Base-by-base conservation (phyloP, 2,113 vertebrate genomes). In the Nycticorax nycticorax region DNA sequence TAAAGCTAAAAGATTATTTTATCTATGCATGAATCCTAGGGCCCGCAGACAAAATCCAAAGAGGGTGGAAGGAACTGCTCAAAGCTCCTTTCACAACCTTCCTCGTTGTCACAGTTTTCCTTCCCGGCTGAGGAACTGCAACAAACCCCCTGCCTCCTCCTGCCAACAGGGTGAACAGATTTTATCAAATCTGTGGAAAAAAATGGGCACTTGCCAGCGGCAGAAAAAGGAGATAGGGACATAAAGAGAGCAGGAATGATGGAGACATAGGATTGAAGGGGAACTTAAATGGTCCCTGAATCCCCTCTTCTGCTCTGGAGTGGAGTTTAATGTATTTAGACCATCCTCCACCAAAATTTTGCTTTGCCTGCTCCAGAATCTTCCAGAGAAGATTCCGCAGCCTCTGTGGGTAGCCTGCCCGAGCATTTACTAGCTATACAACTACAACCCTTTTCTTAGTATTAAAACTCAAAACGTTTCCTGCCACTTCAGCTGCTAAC, bases 231-330 rank as follows among this genome's bases (percentile, higher is more conserved):
- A 50, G 32, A 52, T 3, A 56, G 1, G 10, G n/a, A 24, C 20
- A 62, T 18, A 41, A 60, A 84, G 32, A 63, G 13, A 68, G 16
- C 18, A 60, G 8, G 19, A 73, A 45, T 74, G 14, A 50, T 4
- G 0, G 0, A 53, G 76, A 55, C 4, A 22, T 0, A 27, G 7
- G 19, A 37, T 3, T 74, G 59, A 60, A 66, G 32, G 14, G 22
- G 14, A 77, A 68, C 15, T 52, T 24, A 17, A 23, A 28, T 3
- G 18, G 24, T 24, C 35, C 21, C 3, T 39, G n/a, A 73, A 71
- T 14, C 22, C 4, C 9, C 10, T 62, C 32, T 37, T 64, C 22
- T 74, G n/a, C 50, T 71, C 33, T 56, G 37, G 67, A 72, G 56
- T 32, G 62, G 10, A 32, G 8, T 43, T 64, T 39, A 39, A 1